These are phyloP conservation scores for Anguilla japonica DNA, from an alignment of 2,113 vertebrate genomes.

Conservation along the genomic window DNA sequence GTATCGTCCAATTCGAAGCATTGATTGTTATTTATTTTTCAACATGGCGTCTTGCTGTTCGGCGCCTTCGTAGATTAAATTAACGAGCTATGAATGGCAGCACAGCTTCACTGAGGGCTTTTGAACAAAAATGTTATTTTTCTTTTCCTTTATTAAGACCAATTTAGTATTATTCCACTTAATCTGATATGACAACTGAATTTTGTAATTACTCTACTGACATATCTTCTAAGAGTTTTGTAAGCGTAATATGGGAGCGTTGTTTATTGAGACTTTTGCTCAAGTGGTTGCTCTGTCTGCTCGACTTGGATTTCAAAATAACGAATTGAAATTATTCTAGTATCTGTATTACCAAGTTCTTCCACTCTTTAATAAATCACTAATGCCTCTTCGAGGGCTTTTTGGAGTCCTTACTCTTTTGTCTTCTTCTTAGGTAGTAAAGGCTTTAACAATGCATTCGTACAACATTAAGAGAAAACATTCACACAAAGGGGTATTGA, in stretches of 20 bases:
- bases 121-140: slow-evolving; percentile 45
- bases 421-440: slow-evolving; percentile 25
- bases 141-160: slow-evolving; percentile 49
- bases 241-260: slow-evolving; percentile 44
- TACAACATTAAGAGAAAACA: not conserved
- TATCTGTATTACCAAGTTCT: slow-evolving; percentile 69
- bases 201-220: slow-evolving; percentile 54
- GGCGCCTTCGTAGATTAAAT: slow-evolving; percentile 19
- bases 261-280: slow-evolving; percentile 49
- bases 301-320: slow-evolving; percentile 62
- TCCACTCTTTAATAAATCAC: slow-evolving; percentile 72
- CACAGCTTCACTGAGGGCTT: slow-evolving; percentile 62
- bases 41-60: slow-evolving; percentile 19
- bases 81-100: slow-evolving; percentile 39
- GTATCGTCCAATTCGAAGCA: slow-evolving; percentile 17
- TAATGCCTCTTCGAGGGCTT: slow-evolving; percentile 68
- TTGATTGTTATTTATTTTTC: slow-evolving; percentile 22
- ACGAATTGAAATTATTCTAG: slow-evolving; percentile 70
- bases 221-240: slow-evolving; percentile 46
- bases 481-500: not conserved
- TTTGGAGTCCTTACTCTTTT: slow-evolving; percentile 47
- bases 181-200: slow-evolving; percentile 56
- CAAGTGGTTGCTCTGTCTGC: slow-evolving; percentile 44
- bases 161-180: slow-evolving; percentile 56
- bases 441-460: too few species aligned